Conservation (phyloP, 2,113 vertebrate genomes). For the Pristiophorus japonicus region DNA sequence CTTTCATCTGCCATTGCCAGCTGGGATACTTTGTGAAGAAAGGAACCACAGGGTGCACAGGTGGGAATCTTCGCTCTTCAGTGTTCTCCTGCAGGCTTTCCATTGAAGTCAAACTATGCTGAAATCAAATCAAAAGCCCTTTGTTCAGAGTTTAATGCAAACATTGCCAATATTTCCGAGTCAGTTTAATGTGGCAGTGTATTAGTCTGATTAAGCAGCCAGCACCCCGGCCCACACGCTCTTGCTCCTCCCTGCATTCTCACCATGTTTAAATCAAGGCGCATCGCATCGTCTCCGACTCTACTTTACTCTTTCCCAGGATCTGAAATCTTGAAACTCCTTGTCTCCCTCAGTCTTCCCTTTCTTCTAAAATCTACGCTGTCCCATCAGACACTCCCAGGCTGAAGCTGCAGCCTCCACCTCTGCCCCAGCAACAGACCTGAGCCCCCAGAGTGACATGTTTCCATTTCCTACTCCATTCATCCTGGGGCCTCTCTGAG, state of each 20-base stretch:
- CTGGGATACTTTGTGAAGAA: slow-evolving; percentile 81
- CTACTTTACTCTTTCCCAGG: background rate
- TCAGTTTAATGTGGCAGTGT: background rate
- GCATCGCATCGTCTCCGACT: background rate
- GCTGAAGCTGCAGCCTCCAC: too few relatives aligned
- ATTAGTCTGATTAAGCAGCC: background rate
- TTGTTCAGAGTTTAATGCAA: background rate
- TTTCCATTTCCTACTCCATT: background rate
- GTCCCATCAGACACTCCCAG: background rate
- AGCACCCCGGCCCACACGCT: background rate
- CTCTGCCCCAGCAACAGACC: background rate
- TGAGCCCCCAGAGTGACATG: background rate
- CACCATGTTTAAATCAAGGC: background rate
- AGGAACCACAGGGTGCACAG: slow-evolving; percentile 79
- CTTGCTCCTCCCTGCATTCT: background rate
- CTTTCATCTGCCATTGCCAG: slow-evolving; percentile 88
- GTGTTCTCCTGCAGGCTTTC: background rate
- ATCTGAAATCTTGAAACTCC: background rate
- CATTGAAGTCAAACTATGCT: background rate
- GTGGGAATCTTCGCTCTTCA: slow-evolving; percentile 48
- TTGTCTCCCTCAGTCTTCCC: background rate
- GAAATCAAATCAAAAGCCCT: background rate
- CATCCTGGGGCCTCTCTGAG: background rate
- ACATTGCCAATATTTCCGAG: background rate
- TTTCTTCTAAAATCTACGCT: background rate